Percentiles rank a stretch among this genome's conserved stretches.
Conservation (phyloP, 2,113 vertebrate species). For the Dolichallabes microphthalmus region DNA sequence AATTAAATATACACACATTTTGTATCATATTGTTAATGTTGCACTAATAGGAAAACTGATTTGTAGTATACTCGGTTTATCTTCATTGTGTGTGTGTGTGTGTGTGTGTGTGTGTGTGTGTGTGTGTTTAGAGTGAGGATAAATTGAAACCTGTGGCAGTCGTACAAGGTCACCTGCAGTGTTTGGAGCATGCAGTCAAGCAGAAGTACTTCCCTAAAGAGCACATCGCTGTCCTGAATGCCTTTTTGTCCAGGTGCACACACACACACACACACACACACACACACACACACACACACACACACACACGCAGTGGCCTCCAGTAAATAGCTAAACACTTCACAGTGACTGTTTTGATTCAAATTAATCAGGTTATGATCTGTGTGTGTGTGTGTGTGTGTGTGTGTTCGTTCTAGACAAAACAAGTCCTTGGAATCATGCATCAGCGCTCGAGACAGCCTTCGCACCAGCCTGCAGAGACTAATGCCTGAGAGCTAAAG, state of each 20-base stretch:
- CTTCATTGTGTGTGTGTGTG: neutral
- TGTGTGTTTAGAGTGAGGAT: constrained; percentile 83
- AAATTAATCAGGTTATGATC: too few species aligned
- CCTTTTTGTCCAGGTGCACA: constrained; percentile 86
- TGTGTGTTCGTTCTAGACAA: constrained; percentile 68
- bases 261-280: constrained; percentile 20
- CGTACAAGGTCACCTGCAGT: constrained; percentile 86
- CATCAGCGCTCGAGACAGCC: constrained; percentile 77
- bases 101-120: neutral
- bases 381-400: neutral
- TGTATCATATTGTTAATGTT: neutral
- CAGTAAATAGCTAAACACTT: neutral
- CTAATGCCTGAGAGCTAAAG: constrained; percentile 65
- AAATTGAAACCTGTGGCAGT: constrained; percentile 84
- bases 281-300: constrained; percentile 42
- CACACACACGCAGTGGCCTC: neutral
- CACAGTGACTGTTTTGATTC: neutral
- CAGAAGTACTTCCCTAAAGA: constrained; percentile 93
- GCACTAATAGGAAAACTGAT: neutral
- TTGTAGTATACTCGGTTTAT: neutral
- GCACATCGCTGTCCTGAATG: constrained; percentile 79
- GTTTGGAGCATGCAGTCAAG: constrained; percentile 85
- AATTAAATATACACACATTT: neutral
- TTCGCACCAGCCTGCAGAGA: constrained; percentile 79
- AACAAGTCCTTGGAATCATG: constrained; percentile 83